Evolutionary conservation across 2,113 vertebrate species (phyloP).

Genomic region (Eulemur macaco): DNA sequence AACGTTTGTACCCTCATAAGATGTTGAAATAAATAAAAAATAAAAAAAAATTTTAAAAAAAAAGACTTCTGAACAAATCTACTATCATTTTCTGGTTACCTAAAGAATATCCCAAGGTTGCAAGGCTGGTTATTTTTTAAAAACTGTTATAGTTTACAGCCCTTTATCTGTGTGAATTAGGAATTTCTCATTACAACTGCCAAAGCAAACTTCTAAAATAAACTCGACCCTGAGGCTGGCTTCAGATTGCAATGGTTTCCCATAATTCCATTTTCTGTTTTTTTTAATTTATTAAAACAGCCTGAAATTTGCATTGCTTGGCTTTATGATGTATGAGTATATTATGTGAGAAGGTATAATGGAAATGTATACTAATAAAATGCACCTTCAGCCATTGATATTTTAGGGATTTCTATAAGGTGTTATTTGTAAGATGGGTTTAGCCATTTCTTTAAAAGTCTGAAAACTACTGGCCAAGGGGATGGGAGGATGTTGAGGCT

Average conservation of each 20-base stretch:
- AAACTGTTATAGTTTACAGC: background rate
- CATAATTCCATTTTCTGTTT: background rate
- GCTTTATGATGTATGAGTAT: background rate
- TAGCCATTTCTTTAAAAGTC: conserved; percentile 25
- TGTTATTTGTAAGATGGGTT: conserved; percentile 6
- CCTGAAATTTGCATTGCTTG: background rate
- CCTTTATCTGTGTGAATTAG: conserved; percentile 1
- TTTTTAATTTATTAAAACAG: conserved; percentile 18
- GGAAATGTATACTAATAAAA: conserved; percentile 10
- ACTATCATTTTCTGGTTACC: background rate
- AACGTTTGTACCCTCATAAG: too few relatives aligned
- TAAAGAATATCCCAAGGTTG: conserved; percentile 3
- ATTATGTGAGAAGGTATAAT: background rate
- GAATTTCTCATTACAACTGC: conserved; percentile 41
- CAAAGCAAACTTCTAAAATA: background rate
- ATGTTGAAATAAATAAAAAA: too few relatives aligned
- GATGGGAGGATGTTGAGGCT: background rate
- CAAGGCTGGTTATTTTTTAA: background rate
- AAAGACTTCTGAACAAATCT: background rate
- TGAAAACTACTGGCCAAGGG: background rate
- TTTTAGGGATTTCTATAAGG: conserved; percentile 20
- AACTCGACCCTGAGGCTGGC: background rate
- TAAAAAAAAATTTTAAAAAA: too few relatives aligned
- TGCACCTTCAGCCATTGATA: background rate
- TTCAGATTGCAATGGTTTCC: conserved; percentile 4